Evolutionary conservation across 2,113 vertebrate genomes (phyloP).

Genomic region (Dicentrarchus labrax): DNA sequence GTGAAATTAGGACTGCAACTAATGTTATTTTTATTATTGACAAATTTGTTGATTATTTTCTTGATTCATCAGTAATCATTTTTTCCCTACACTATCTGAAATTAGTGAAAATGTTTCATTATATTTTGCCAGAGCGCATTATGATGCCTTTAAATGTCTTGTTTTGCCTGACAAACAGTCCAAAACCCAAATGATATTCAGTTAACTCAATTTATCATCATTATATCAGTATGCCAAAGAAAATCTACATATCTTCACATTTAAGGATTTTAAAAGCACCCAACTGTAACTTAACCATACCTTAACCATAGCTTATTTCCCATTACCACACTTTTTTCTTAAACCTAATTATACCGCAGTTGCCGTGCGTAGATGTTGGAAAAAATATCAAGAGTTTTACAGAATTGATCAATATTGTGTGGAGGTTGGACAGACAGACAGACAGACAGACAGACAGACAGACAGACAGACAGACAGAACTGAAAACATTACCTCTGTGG

Average conservation of each 20-base stretch:
- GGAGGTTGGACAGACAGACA: not conserved
- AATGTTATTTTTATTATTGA: not conserved
- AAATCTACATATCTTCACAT: not conserved
- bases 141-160: not conserved
- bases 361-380: no score
- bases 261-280: not conserved
- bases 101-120: not conserved
- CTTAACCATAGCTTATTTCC: not conserved
- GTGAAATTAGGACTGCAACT: not conserved
- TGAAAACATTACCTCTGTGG: not conserved
- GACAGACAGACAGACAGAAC: conserved; percentile 4
- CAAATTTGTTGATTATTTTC: not conserved
- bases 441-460: conserved; percentile 16
- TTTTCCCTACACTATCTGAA: no score
- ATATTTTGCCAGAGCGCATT: not conserved
- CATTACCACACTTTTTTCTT: not conserved
- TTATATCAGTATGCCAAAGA: not conserved
- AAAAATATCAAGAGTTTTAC: not conserved
- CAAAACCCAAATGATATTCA: not conserved
- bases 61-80: not conserved
- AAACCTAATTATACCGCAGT: no score
- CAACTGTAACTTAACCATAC: not conserved
- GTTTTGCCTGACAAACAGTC: not conserved
- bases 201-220: not conserved
- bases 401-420: not conserved